phyloP scores from a whole-genome alignment of 2,888 invertebrate species.

The Drosophila mercatorum region DNA sequence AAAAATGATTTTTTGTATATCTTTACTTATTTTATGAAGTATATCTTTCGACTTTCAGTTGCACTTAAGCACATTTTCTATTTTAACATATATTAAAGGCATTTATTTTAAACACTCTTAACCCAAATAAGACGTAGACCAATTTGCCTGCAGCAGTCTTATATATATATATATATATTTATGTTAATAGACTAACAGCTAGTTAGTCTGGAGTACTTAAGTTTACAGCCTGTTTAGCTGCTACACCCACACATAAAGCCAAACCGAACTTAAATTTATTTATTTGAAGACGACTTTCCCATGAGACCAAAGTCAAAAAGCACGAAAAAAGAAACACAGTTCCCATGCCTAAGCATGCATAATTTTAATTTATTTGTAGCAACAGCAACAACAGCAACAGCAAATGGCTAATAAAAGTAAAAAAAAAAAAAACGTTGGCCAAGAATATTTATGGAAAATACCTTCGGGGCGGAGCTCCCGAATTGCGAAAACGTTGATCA shows the following conservation, averaged over 20 bases:
- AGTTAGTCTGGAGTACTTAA: slow-evolving; percentile 16
- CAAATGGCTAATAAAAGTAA: slow-evolving; percentile 71
- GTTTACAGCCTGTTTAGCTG: slow-evolving; percentile 29
- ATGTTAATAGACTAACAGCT: slow-evolving; percentile 10
- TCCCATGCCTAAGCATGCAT: slow-evolving; percentile 80
- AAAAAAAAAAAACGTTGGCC: slow-evolving; percentile 38
- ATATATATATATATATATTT: background rate
- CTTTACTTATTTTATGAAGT: too few relatives aligned
- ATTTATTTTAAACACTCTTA: background rate
- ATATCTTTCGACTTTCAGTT: too few relatives aligned
- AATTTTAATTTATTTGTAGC: slow-evolving; percentile 80
- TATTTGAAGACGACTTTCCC: slow-evolving; percentile 42
- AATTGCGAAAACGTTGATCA: slow-evolving; percentile 83
- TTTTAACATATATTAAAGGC: background rate
- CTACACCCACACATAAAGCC: slow-evolving; percentile 58
- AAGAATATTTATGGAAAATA: slow-evolving; percentile 79
- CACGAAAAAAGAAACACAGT: slow-evolving; percentile 26
- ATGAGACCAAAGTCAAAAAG: slow-evolving; percentile 23
- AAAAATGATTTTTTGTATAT: too few relatives aligned
- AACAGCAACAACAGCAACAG: slow-evolving; percentile 39
- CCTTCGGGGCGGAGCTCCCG: slow-evolving; percentile 84
- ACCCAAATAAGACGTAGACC: too few relatives aligned
- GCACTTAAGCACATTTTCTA: background rate
- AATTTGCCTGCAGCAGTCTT: background rate
- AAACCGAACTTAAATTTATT: slow-evolving; percentile 38